A percentile compares a stretch with the other conserved stretches of the same genome.
These are phyloP conservation scores for Eretmochelys imbricata DNA, from an alignment of 2,113 vertebrate species.

Conservation along the genomic window DNA sequence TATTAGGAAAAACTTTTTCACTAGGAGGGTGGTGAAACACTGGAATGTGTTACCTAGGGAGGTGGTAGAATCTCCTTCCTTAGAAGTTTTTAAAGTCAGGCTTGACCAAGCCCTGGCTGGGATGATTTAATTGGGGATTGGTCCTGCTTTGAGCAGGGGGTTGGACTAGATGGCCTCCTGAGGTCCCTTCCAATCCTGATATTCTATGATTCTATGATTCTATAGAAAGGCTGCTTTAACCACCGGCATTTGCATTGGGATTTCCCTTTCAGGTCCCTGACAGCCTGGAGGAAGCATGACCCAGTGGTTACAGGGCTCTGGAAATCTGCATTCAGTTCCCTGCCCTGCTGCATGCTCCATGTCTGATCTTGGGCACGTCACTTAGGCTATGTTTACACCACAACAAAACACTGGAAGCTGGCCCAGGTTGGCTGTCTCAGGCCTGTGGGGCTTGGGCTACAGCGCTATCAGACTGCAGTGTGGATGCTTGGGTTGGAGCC, in stretches of 20 bases:
- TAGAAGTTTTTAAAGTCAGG: no score
- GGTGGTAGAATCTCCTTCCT: no score
- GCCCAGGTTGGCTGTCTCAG: not conserved
- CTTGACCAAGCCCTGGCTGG: no score
- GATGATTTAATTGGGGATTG: no score
- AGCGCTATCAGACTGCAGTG: not conserved
- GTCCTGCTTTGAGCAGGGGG: no score
- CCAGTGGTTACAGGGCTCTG: not conserved
- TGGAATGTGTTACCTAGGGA: no score
- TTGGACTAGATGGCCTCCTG: no score
- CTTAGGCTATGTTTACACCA: not conserved
- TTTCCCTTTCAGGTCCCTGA: not conserved
- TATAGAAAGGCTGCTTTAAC: not conserved
- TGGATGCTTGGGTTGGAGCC: not conserved
- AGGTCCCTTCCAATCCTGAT: no score
- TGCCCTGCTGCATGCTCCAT: not conserved
- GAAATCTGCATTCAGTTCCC: not conserved
- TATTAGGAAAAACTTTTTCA: no score
- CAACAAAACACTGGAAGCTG: not conserved
- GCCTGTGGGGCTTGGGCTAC: no score
- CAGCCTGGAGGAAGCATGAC: not conserved
- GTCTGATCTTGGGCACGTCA: not conserved
- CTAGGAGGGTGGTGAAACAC: no score
- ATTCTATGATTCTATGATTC: no score
- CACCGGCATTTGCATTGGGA: not conserved